phyloP scores from a whole-genome alignment of 2,797 vertebrate species.

The Siniperca undulata region DNA sequence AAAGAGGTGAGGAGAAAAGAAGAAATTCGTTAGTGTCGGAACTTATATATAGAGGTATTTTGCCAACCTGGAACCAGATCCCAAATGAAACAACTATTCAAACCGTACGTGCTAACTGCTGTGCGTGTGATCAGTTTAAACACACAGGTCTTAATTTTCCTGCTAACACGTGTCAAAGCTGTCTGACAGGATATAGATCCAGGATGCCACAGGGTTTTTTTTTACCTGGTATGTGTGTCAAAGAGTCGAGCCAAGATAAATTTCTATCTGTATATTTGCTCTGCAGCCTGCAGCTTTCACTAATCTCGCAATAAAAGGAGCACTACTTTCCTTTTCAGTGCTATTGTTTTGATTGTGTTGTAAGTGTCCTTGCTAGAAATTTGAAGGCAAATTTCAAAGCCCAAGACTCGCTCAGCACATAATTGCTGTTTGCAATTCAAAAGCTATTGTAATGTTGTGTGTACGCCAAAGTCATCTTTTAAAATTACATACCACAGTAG shows the following conservation, averaged over 20 bases:
- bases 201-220: not conserved
- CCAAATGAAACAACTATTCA: not conserved
- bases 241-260: not conserved
- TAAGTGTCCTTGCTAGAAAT: constrained; percentile 7
- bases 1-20: not conserved
- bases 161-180: not conserved
- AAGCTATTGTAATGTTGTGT: constrained; percentile 5
- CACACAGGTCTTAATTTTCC: not conserved
- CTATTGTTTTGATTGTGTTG: not conserved
- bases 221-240: constrained; percentile 6
- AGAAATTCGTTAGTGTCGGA: too few relatives aligned
- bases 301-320: not conserved
- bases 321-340: not conserved
- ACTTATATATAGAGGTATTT: not conserved
- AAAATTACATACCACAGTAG: not conserved
- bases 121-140: not conserved
- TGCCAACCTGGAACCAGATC: not conserved
- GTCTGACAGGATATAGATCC: not conserved
- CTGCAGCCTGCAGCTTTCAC: not conserved
- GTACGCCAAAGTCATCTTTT: constrained; percentile 3
- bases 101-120: not conserved
- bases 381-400: not conserved
- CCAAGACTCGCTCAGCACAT: not conserved
- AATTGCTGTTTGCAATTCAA: constrained; percentile 18
- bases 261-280: not conserved